Evolutionary conservation across 2,113 vertebrate species (phyloP).

Genomic region (Xerus inauris): DNA sequence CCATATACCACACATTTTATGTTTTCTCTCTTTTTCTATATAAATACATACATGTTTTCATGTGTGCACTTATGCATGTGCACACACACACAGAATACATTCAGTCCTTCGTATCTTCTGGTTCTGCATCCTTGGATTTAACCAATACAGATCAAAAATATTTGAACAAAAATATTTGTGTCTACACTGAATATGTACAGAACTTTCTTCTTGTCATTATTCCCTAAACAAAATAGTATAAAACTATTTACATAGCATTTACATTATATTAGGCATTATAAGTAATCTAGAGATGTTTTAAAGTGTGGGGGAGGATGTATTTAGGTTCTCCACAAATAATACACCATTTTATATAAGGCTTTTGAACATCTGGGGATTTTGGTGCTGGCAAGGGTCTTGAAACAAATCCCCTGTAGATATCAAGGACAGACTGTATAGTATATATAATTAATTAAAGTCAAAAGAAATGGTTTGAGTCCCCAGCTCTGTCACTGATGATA

Average conservation of each 20-base stretch:
- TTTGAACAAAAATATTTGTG: neutral
- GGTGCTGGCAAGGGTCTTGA: neutral
- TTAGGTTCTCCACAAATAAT: neutral
- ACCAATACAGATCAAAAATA: neutral
- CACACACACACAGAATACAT: neutral
- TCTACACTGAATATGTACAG: neutral
- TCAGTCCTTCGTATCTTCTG: neutral
- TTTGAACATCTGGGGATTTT: neutral
- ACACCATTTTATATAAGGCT: neutral
- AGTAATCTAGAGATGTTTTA: neutral
- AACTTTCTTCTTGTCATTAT: neutral
- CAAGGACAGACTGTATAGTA: neutral
- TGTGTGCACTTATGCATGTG: no score
- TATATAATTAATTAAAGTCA: neutral
- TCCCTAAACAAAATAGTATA: neutral
- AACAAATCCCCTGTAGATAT: neutral
- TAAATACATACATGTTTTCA: neutral
- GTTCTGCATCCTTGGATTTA: neutral
- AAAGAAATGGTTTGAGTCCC: neutral
- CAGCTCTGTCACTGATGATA: neutral
- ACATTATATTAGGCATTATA: neutral
- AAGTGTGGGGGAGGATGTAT: neutral
- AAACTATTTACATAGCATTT: neutral
- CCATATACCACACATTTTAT: neutral
- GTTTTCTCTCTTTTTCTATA: no score